Percentiles rank a stretch among this genome's conserved stretches.
Evolutionary conservation across 2,797 vertebrate genomes (phyloP).

Genomic region (Micropoecilia bifurca): DNA sequence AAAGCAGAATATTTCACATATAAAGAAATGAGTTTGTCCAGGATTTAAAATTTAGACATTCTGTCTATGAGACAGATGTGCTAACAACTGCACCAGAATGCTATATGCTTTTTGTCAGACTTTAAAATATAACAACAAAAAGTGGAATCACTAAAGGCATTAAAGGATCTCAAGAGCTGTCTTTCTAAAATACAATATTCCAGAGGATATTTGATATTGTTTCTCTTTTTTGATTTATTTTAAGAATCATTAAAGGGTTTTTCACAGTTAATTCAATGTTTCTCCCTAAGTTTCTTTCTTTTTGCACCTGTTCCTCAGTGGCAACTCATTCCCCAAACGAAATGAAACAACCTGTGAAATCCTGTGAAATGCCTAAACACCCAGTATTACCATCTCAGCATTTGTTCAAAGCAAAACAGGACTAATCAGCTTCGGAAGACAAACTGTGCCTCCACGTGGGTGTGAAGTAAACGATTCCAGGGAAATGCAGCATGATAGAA

Average conservation of each 20-base stretch:
- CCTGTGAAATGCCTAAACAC: background rate
- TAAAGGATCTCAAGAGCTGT: background rate
- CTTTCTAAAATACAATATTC: background rate
- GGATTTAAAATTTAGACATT: background rate
- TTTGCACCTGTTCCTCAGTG: background rate
- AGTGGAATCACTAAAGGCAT: background rate
- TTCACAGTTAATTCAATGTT: background rate
- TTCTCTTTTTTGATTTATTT: too few relatives aligned
- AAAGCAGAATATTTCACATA: background rate
- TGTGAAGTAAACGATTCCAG: background rate
- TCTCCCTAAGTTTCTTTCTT: background rate
- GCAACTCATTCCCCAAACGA: background rate
- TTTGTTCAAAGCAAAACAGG: background rate
- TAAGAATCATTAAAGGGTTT: background rate
- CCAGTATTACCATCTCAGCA: background rate
- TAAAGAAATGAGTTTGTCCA: background rate
- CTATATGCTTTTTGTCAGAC: background rate
- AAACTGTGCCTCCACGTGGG: background rate
- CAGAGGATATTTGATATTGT: background rate
- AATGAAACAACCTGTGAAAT: slow-evolving; percentile 4
- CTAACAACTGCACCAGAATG: background rate
- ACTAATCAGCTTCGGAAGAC: background rate
- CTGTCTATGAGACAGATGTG: background rate
- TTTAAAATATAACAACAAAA: background rate
- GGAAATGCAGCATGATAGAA: background rate